Evolutionary conservation across 2,888 invertebrate species (phyloP).

Genomic region (Drosophila mettleri): DNA sequence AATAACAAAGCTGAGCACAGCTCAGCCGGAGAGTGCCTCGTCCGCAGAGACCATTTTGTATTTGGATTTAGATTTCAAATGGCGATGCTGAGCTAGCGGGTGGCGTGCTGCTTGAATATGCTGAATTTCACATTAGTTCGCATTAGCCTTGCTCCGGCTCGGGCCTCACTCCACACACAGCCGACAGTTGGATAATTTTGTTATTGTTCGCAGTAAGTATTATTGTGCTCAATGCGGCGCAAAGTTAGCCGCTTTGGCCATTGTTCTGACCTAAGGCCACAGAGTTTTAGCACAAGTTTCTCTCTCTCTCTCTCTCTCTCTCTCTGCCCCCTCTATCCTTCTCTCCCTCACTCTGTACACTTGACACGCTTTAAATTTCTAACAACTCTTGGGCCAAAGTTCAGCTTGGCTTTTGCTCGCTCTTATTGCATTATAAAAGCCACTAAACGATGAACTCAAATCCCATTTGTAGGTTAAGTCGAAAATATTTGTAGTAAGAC

Average conservation of each 20-base stretch:
- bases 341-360: constrained; percentile 17
- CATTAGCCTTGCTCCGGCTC: constrained; percentile 53
- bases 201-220: constrained; percentile 50
- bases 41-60: constrained; percentile 8
- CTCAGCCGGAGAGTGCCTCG: constrained; percentile 11
- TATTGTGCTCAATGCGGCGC: constrained; percentile 65
- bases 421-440: not conserved
- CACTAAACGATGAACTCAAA: constrained; percentile 17
- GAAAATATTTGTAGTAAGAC: not conserved
- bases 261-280: constrained; percentile 50
- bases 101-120: constrained; percentile 49
- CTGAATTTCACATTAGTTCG: constrained; percentile 70
- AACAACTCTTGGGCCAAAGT: constrained; percentile 35
- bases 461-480: not conserved
- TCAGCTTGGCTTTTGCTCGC: constrained; percentile 18
- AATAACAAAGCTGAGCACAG: constrained; percentile 29
- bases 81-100: constrained; percentile 37
- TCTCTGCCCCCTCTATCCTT: too few species aligned
- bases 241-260: constrained; percentile 43
- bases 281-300: constrained; percentile 46
- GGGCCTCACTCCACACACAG: not conserved
- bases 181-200: constrained; percentile 49
- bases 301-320: not conserved
- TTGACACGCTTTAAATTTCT: constrained; percentile 65
- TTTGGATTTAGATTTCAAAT: constrained; percentile 12